Evolutionary conservation across 2,888 invertebrate genomes (phyloP), one percentile per base, ranked within the genome.

Genomic region (Pecten maximus): DNA sequence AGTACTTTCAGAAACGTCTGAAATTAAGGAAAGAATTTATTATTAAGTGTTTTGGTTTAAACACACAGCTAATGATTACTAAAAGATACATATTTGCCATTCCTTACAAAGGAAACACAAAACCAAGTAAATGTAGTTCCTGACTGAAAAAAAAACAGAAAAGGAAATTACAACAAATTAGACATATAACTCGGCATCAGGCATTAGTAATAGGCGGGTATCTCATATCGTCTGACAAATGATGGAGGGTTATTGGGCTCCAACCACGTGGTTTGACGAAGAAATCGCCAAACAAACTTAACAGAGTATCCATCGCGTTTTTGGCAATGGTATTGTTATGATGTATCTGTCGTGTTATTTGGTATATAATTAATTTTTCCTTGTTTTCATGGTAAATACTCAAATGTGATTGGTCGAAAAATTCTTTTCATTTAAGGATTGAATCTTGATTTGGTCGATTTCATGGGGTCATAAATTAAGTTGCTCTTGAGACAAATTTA

Each of bases 1-100:
- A 74, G 74, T 74, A 35, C 74, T 74, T 74, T 74, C 74, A 74
- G 74, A 74, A 60, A 35, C 28, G 74, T 74, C 74, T 74, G 19
- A 74, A 74, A 74, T 74, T 74, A 23, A 74, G 74, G 74, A 74
- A 74, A 74, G 74, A 74, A 74, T 74, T 74, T 74, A 74, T 74
- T 74, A 74, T 74, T 74, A 74, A 74, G 74, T 35, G 74, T 74
- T 74, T 74, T 74, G 74, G 74, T 74, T 35, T 2, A 74, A 74
- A 74, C 12, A 28, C 23, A 74, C 15, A 28, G 74, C 74, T 74
- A 74, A 74, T 74, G 28, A 74, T 74, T 35, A 74, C 74, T 35
- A 74, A 74, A 74, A 35, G 74, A 74, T 74, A 74, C 74, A 74
- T 74, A 28, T 74, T 74, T 74, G 35, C 74, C 28, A 74, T 74